A percentile compares a stretch with the other conserved stretches of the same genome.
These are phyloP conservation scores for Ramazzottius varieornatus DNA, from an alignment of 2,888 invertebrate species.

Conservation along the genomic window DNA sequence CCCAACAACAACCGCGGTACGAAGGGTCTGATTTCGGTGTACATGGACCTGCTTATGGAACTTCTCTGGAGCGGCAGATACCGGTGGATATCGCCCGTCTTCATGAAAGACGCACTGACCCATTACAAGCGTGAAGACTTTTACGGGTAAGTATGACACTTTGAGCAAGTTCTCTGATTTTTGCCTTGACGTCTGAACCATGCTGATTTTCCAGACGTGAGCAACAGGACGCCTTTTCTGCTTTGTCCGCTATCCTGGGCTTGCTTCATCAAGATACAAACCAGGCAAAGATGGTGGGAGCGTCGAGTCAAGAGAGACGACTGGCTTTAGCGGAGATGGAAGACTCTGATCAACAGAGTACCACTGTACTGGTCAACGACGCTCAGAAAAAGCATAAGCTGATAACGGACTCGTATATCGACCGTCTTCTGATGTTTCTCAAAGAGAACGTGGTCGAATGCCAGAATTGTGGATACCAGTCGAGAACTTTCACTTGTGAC, in stretches of 20 bases:
- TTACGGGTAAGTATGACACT: not conserved
- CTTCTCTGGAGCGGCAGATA: not conserved
- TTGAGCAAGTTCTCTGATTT: too few species aligned
- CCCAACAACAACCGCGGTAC: not conserved
- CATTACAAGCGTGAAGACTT: not conserved
- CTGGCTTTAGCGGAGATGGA: not conserved
- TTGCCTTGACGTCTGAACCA: not conserved
- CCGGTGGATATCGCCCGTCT: not conserved
- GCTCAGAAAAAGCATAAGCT: not conserved
- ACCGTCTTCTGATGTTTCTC: not conserved
- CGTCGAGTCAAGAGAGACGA: not conserved
- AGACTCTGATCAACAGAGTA: not conserved
- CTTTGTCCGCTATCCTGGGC: not conserved
- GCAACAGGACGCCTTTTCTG: not conserved
- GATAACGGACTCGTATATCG: not conserved
- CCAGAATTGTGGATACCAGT: not conserved
- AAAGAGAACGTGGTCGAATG: not conserved
- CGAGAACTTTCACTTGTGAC: not conserved
- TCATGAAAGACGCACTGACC: not conserved
- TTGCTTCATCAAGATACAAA: not conserved
- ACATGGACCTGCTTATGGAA: not conserved
- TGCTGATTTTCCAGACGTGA: not conserved
- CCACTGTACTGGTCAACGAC: not conserved
- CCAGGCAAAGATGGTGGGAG: not conserved
- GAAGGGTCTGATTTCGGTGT: not conserved